Base-by-base conservation (phyloP, 1,140 invertebrate species). In the Drosophila jambulina region DNA sequence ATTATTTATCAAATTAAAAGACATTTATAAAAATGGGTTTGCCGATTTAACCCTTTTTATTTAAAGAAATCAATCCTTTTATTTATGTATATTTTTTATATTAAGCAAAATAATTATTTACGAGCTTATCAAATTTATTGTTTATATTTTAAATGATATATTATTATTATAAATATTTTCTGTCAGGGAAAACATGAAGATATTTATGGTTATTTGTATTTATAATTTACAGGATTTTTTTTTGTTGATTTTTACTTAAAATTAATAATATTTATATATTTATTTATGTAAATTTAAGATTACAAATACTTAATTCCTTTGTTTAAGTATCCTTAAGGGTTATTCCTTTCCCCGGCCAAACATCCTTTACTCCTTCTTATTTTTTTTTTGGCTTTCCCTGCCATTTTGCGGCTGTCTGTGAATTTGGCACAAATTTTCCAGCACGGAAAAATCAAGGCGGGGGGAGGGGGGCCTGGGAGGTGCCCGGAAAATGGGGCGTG, bases 361-460 rank as follows among this genome's bases (percentile, higher is more conserved):
- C 19, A 53, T 76, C 15, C 43, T 59, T 46, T 45, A 43, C 45
- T n/a, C 32, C 9, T 32, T 71, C 8, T 46, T 36, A 13, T n/a
- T 21, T 8, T 3, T 27, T 54, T 57, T 19, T 40, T 56, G 17
- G 32, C 15, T 19, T 67, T 48, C 10, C 21, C 32, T 42, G 36
- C 54, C 36, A 59, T 74, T 75, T 49, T 65, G 70, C 27, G 60
- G 45, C 46, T 58, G 60, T 75, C 74, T 76, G 74, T 57, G 48
- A 43, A 77, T 69, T 77, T 78, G 75, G 74, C 74, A 69, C 74
- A 77, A 78, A 77, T 78, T 78, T 78, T 43, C 48, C 48, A 19
- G 38, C 34, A 34, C 53, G 45, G 56, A 45, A 36, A 17, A 34
- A 17, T 23, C 15, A 27, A 27, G 17, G 7, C n/a, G n/a, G n/a